Percentiles rank a stretch among this genome's conserved stretches.
phyloP scores from a whole-genome alignment of 1,140 invertebrate species.

The Drosophila serrata region DNA sequence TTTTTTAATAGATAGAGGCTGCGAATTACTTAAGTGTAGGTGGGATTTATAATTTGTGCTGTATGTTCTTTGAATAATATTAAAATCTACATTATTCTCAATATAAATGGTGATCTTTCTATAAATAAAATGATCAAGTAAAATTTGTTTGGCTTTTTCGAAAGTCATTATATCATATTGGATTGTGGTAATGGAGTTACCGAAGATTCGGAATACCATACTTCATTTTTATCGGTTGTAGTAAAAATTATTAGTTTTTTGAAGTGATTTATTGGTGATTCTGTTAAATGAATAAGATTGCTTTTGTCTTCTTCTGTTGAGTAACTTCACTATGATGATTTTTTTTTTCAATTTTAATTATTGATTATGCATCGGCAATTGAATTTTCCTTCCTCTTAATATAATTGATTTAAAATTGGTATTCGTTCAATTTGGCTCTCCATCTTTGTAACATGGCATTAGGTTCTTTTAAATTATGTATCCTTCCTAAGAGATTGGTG shows the following conservation, averaged over 20 bases:
- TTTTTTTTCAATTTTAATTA: too few species aligned
- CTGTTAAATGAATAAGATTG: background rate
- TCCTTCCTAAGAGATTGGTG: too few species aligned
- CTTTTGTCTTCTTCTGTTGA: background rate
- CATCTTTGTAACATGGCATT: too few species aligned
- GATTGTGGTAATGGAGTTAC: background rate
- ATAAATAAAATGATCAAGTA: background rate
- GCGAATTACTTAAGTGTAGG: constrained; percentile 1
- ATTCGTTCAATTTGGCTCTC: too few species aligned
- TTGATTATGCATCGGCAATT: too few species aligned
- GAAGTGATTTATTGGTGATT: background rate
- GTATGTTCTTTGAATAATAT: constrained; percentile 8
- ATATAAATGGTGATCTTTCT: background rate
- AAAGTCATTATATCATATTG: background rate
- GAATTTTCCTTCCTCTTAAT: too few species aligned
- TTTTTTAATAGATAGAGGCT: background rate
- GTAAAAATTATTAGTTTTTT: too few species aligned
- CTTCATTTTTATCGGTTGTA: too few species aligned
- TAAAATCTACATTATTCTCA: background rate
- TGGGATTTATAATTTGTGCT: constrained; percentile 2
- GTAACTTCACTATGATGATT: too few species aligned
- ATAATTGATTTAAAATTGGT: too few species aligned
- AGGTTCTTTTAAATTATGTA: too few species aligned
- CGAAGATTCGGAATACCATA: too few species aligned
- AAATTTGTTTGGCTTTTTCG: constrained; percentile 1